These are phyloP conservation scores for Excalfactoria chinensis DNA, from an alignment of 2,113 vertebrate genomes.

Conservation along the genomic window DNA sequence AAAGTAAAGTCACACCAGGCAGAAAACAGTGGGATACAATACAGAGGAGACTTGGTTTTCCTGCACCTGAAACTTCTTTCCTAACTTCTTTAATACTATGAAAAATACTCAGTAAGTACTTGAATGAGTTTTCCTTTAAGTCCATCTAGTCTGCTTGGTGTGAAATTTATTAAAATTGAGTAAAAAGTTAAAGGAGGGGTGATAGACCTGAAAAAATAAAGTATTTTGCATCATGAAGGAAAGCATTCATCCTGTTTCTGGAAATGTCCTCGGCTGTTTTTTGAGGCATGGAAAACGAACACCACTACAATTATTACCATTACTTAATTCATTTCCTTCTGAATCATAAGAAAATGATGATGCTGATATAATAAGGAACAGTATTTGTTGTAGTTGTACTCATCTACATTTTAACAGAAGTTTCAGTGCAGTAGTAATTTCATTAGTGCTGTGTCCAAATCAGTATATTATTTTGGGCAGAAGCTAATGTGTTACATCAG, in stretches of 20 bases:
- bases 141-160: background rate
- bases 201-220: background rate
- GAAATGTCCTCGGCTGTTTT: background rate
- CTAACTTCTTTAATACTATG: background rate
- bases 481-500: slow-evolving; percentile 21
- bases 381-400: background rate
- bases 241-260: background rate
- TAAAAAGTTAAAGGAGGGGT: background rate
- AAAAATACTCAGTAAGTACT: background rate
- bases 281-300: slow-evolving; percentile 9
- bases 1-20: background rate
- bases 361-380: slow-evolving; percentile 13
- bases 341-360: slow-evolving; percentile 47
- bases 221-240: background rate
- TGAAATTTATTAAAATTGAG: background rate
- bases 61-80: background rate
- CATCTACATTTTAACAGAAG: slow-evolving; percentile 3
- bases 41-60: background rate
- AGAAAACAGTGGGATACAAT: background rate
- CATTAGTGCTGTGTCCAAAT: slow-evolving; percentile 28
- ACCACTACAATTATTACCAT: slow-evolving; percentile 17
- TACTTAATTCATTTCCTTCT: slow-evolving; percentile 12
- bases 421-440: slow-evolving; percentile 1
- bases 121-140: background rate
- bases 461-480: background rate